Base-by-base conservation (phyloP, 1,140 invertebrate genomes). In the Trichonephila inaurata region DNA sequence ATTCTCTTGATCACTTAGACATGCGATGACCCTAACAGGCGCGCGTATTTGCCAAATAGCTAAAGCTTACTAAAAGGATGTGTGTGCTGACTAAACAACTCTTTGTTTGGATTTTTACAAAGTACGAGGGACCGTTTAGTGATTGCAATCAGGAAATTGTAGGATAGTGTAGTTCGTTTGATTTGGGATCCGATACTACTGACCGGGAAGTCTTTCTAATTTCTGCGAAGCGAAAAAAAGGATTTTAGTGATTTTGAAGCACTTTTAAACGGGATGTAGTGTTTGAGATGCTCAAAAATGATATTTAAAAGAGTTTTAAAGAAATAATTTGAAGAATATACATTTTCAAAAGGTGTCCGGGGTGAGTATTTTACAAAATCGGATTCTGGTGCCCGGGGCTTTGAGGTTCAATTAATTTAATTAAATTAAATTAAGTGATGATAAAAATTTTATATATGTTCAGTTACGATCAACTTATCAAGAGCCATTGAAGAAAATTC, bases 21-120 rank as follows among this genome's bases (percentile, higher is more conserved):
- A 90, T 89, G 89, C 89, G 58, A 90, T 90, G 89, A 90, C 89
- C 89, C 89, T 72, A 28, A 24, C 44, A 18, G 61, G 5, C n/a
- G 24, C 51, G 58, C 51, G 58, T 86, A 28, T 86, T 60, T 86
- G 83, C 21, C 58, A 62, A 86, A 86, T 61, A 28, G 83, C 58
- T 61, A 28, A 86, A 60, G 83, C 87, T 89, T 66, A 89, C 24
- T 60, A 33, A 77, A 81, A 72, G 89, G 66, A 90, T 90, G 89
- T 90, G 89, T 90, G 58, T 51, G 40, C 19, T 72, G 69, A 33
- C 69, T 72, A 72, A 72, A 72, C 69, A 72, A 72, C 69, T 72
- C 69, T 72, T 72, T 72, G n/a, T 21, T 72, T 72, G n/a, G 69
- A 72, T 4, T 12, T 33, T 72, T 33, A 14, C 24, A 72, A 72